These are phyloP conservation scores for Hyposmocoma kahamanoa DNA, from an alignment of 1,140 invertebrate genomes.

Conservation along the genomic window DNA sequence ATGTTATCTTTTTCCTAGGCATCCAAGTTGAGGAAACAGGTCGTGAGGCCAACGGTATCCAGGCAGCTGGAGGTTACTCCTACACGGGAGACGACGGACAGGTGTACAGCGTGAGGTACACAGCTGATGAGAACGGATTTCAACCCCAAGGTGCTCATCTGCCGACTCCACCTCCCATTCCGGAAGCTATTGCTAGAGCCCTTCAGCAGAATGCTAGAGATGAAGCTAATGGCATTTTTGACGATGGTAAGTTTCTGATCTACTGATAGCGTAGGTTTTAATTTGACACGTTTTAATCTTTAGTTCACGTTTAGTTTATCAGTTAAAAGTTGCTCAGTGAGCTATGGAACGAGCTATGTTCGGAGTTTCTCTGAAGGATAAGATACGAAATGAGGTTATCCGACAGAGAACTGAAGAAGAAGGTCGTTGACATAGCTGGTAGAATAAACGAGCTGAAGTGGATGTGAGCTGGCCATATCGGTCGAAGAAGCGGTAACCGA, in stretches of 20 bases:
- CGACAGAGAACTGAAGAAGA: too few species aligned
- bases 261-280: not conserved
- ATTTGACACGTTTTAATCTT: not conserved
- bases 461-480: too few species aligned
- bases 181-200: conserved; percentile 77
- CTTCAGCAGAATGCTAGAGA: conserved; percentile 73
- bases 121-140: conserved; percentile 74
- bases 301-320: conserved; percentile 3
- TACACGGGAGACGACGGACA: conserved; percentile 80
- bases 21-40: conserved; percentile 57
- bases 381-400: too few species aligned
- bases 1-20: conserved; percentile 31
- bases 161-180: conserved; percentile 79
- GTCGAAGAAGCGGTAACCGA: too few species aligned
- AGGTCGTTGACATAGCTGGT: too few species aligned
- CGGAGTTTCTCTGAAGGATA: too few species aligned
- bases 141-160: conserved; percentile 75
- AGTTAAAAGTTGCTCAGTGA: too few species aligned
- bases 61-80: conserved; percentile 76
- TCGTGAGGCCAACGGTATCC: conserved; percentile 71
- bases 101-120: conserved; percentile 76
- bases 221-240: conserved; percentile 53
- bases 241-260: conserved; percentile 44
- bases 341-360: too few species aligned
- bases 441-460: too few species aligned